Conservation (phyloP, 2,888 invertebrate genomes). For the Callosobruchus maculatus region DNA sequence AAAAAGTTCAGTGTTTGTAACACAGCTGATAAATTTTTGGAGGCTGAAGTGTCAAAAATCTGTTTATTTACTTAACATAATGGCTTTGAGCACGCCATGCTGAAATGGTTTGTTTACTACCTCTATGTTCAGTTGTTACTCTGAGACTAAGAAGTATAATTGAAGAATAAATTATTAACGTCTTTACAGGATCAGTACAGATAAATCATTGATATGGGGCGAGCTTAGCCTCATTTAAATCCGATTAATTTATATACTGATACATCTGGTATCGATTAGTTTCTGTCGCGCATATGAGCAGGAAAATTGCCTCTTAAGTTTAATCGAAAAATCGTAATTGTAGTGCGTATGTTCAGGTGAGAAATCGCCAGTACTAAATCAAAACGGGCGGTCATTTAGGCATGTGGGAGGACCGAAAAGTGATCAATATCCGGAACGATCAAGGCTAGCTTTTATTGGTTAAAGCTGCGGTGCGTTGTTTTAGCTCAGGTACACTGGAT, state of each 20-base stretch:
- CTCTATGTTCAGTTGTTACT: too few species aligned
- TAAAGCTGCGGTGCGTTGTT: too few species aligned
- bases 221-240: not conserved
- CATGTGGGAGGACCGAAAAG: not conserved
- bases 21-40: too few species aligned
- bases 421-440: not conserved
- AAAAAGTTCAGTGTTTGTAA: too few species aligned
- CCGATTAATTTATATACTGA: not conserved
- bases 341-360: not conserved
- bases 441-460: not conserved
- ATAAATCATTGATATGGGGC: not conserved
- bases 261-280: not conserved
- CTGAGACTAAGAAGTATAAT: not conserved
- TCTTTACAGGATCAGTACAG: not conserved
- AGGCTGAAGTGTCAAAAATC: too few species aligned
- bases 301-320: not conserved
- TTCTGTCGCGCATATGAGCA: not conserved
- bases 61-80: too few species aligned
- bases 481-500: too few species aligned
- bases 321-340: not conserved
- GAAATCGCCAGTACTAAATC: not conserved
- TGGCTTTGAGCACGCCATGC: too few species aligned
- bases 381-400: not conserved
- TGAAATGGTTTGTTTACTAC: too few species aligned
- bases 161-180: not conserved